Base-by-base conservation (phyloP, 2,888 invertebrate genomes). In the Drosophila aldrichi region DNA sequence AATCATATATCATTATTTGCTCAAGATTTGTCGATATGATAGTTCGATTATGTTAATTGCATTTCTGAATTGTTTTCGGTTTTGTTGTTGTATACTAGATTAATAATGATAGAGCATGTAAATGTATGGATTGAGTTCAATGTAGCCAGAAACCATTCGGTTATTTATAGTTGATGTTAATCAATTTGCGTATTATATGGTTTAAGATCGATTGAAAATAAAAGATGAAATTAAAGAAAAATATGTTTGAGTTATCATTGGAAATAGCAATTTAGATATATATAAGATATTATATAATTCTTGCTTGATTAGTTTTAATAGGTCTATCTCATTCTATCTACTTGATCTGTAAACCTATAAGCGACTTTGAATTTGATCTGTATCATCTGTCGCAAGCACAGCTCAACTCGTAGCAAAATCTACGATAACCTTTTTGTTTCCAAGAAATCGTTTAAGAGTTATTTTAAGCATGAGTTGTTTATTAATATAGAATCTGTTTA, bases 21-120 rank as follows among this genome's bases (percentile, higher is more conserved):
- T 36, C 18, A 25, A 58, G 57, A 58, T 58, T 48, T 58, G 6
- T 48, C 14, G 38, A 36, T 44, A 25, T 36, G 44, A 38, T 48
- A 48, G 29, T 29, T 38, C 3, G 38, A 58, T 36, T 38, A 58
- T 38, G 48, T 38, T 48, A 58, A 48, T 48, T 48, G 38, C 38
- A 58, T 48, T 22, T 25, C 10, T 25, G 22, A 48, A 7, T 20
- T 29, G 14, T 51, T 29, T 32, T 41, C 14, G 32, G 38, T 25
- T n/a, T 22, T 1, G 3, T 12, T 25, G 9, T n/a, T 25, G 1
- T 44, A 22, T 32, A 32, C 9, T 32, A 32, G 32, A 32, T 32
- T 10, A 2, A 9, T 32, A 32, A 32, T n/a, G n/a, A n/a, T 32
- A 32, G 9, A 10, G 9, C 10, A 9, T 32, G 32, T 32, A 10